Conservation (phyloP, 2,113 vertebrate genomes). For the Columba janthina region DNA sequence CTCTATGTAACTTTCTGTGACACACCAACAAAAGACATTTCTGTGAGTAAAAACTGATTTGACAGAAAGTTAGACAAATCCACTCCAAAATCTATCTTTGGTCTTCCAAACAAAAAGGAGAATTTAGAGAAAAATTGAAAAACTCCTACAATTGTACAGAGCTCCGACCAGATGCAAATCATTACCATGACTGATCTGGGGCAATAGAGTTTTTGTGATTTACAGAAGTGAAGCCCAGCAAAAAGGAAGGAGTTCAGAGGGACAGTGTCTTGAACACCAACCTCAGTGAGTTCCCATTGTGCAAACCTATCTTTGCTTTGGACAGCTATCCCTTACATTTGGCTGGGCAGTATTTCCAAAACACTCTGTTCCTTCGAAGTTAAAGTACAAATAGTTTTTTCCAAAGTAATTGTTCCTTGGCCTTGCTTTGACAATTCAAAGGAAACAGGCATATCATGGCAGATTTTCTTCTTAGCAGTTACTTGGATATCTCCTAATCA, state of each 20-base stretch:
- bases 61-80: slow-evolving; percentile 45
- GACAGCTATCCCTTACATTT: not conserved
- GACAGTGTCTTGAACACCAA: not conserved
- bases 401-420: not conserved
- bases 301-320: not conserved
- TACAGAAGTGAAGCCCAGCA: not conserved
- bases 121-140: not conserved
- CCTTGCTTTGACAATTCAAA: not conserved
- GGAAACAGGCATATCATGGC: not conserved
- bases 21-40: slow-evolving; percentile 19
- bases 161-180: not conserved
- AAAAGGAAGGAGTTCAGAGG: not conserved
- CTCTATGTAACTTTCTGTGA: not conserved
- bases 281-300: rapidly evolving
- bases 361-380: not conserved
- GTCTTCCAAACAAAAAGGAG: slow-evolving; percentile 2
- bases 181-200: not conserved
- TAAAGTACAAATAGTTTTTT: not conserved
- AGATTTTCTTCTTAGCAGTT: not conserved
- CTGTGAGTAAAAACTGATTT: slow-evolving; percentile 48
- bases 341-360: not conserved
- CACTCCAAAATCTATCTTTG: not conserved
- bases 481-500: not conserved
- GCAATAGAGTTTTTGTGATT: not conserved
- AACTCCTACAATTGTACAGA: not conserved